Evolutionary conservation across 2,888 invertebrate genomes (phyloP).

Genomic region (Neoscelio sp.): DNA sequence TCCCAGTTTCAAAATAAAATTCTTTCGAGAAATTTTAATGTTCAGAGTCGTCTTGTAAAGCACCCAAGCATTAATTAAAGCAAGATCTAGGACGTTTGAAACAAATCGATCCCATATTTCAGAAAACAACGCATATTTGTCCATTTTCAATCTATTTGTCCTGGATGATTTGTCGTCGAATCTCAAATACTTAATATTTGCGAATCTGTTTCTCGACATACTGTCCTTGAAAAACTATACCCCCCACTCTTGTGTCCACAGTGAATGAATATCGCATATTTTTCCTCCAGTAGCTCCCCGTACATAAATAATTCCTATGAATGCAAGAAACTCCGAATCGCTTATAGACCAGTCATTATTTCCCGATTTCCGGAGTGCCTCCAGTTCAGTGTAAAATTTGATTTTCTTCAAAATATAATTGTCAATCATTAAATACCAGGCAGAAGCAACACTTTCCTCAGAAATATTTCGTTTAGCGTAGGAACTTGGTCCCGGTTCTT

Average conservation of each 20-base stretch:
- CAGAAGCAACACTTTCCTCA: constrained; percentile 1
- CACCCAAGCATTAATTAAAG: constrained; percentile 23
- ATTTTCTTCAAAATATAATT: constrained; percentile 1
- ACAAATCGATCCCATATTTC: constrained; percentile 8
- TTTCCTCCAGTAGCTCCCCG: constrained; percentile 41
- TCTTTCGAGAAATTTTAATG: constrained; percentile 1
- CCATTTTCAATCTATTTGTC: background rate
- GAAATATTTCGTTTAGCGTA: background rate
- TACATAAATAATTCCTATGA: constrained; percentile 40
- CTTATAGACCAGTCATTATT: constrained; percentile 1
- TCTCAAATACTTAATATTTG: background rate
- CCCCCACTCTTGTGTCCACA: background rate
- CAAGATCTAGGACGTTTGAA: constrained; percentile 8
- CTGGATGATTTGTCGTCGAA: background rate
- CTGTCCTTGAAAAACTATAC: background rate
- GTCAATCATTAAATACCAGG: constrained; percentile 2
- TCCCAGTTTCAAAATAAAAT: constrained; percentile 14
- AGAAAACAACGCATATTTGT: constrained; percentile 10
- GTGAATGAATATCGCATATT: constrained; percentile 15
- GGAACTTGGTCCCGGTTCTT: no score
- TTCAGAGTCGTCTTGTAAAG: constrained; percentile 2
- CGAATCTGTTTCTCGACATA: background rate
- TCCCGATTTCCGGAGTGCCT: background rate
- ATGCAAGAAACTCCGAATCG: background rate
- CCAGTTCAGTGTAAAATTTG: background rate